Evolutionary conservation across 2,888 invertebrate genomes (phyloP), one percentile per base, ranked within the genome.

Genomic region (Ceramica pisi): DNA sequence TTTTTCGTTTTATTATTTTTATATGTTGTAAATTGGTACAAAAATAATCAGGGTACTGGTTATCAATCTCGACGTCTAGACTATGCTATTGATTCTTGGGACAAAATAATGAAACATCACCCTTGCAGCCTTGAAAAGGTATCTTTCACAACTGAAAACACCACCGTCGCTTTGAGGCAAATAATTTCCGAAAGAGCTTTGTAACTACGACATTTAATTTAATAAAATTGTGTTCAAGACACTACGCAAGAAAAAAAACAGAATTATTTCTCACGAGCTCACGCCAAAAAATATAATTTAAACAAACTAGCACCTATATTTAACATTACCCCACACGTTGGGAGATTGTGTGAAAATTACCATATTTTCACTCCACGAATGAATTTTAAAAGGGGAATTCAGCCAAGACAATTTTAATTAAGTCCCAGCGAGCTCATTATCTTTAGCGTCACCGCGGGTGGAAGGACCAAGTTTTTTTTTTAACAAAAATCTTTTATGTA

Each of bases 331-430:
- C 77, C 77, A 81, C 75, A 80, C 73, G 79, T 75, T 55, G 57
- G 55, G 26, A 62, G 71, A 74, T 77, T 72, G 82, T 75, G 68
- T 80, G 71, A 80, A 84, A 86, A 86, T 85, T 84, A 86, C 82
- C 82, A 84, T 80, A 85, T 78, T 85, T 78, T 75, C 76, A 80
- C 67, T 61, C 78, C 46, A 48, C 75, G 74, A 84, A 85, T 84
- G 83, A 84, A 83, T 84, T 83, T 80, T 81, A 86, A 81, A 82
- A 85, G 78, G 65, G 71, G 77, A 81, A 85, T 77, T 78, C 77
- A 80, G 80, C 81, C 80, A 83, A 83, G 87, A 88, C 87, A 87
- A 86, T 87, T 87, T 89, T 88, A 88, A 89, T 89, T 87, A 89
- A 87, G 88, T 86, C 83, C 84, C 80, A 78, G 79, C 81, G 87